phyloP scores from a whole-genome alignment of 2,888 invertebrate species.

The Yponomeuta malinellus region DNA sequence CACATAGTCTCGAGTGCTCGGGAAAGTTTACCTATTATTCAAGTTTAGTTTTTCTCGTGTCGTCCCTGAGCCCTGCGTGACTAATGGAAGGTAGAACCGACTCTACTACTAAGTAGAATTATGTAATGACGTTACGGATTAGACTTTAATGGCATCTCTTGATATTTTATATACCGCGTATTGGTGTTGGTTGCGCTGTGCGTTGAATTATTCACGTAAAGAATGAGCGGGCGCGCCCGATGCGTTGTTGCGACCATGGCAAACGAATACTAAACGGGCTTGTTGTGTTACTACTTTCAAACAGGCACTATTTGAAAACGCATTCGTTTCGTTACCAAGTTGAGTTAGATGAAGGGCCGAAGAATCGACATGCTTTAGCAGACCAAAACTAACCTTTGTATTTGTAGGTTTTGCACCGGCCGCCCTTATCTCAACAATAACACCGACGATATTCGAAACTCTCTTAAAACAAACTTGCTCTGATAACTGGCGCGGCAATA shows the following conservation, averaged over 20 bases:
- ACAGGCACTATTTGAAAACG: not conserved
- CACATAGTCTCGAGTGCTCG: not conserved
- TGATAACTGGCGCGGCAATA: conserved; percentile 15
- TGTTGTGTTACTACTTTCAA: not conserved
- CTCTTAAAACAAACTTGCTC: conserved; percentile 10
- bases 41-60: not conserved
- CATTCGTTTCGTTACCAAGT: not conserved
- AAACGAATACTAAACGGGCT: conserved; percentile 40
- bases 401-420: conserved; percentile 13
- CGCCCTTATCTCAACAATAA: conserved; percentile 8
- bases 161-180: conserved; percentile 41
- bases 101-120: not conserved
- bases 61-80: not conserved
- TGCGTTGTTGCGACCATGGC: conserved; percentile 22
- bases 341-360: not conserved
- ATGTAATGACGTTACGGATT: not conserved
- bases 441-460: too few species aligned
- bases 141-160: conserved; percentile 17
- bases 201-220: conserved; percentile 48
- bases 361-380: not conserved
- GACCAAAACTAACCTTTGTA: conserved; percentile 16
- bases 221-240: conserved; percentile 31
- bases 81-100: not conserved
- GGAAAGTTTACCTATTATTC: not conserved
- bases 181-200: conserved; percentile 33